Evolutionary conservation across 2,113 vertebrate genomes (phyloP).

Genomic region (Telmatochromis sp.): DNA sequence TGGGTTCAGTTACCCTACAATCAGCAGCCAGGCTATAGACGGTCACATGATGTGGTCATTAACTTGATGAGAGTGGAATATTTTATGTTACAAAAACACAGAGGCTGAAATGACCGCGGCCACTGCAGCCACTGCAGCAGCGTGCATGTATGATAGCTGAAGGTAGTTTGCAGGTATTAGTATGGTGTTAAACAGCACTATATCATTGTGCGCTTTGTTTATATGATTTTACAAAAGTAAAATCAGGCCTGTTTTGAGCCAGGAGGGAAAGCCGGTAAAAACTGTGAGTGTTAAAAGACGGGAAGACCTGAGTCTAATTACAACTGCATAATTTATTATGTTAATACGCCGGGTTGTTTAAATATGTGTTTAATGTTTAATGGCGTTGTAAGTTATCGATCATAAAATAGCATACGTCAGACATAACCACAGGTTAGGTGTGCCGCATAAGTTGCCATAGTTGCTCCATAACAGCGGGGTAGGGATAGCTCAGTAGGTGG

Average conservation of each 20-base stretch:
- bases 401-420: background rate
- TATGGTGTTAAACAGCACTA: accelerated
- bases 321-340: accelerated
- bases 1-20: no score
- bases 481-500: no score
- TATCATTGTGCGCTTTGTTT: background rate
- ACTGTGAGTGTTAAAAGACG: background rate
- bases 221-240: accelerated
- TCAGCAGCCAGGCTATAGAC: no score
- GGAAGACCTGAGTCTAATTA: background rate
- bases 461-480: background rate
- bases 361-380: background rate
- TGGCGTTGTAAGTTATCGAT: accelerated
- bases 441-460: background rate
- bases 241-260: background rate
- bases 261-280: background rate
- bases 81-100: background rate
- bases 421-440: background rate
- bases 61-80: background rate
- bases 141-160: background rate
- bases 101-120: accelerated
- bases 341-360: accelerated
- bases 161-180: background rate
- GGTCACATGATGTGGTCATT: no score
- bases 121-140: background rate